Evolutionary conservation across 2,888 invertebrate genomes (phyloP).

Genomic region (Prosopocoilus inquinatus): DNA sequence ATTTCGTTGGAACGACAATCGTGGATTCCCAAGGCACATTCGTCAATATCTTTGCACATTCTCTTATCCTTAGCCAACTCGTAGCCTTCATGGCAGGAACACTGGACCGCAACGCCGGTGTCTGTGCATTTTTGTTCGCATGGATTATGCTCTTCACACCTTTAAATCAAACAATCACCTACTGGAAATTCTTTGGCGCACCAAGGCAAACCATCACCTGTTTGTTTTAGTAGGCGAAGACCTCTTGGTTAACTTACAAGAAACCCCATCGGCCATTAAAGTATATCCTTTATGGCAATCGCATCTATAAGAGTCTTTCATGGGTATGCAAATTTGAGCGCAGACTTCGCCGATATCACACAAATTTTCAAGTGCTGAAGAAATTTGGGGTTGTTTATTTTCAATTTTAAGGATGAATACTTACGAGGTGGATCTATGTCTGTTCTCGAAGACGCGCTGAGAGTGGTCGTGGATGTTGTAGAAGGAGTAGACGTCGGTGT

Average conservation of each 20-base stretch:
- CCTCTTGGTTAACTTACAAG: slow-evolving; percentile 58
- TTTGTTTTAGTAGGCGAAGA: background rate
- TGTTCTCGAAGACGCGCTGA: slow-evolving; percentile 4
- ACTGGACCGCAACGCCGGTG: slow-evolving; percentile 65
- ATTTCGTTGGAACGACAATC: slow-evolving; percentile 51
- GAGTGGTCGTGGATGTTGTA: slow-evolving; percentile 20
- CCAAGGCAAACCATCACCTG: background rate
- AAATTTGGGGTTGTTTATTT: background rate
- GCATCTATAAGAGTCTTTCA: slow-evolving; percentile 69
- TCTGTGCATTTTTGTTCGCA: slow-evolving; percentile 75
- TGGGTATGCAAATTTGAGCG: slow-evolving; percentile 75
- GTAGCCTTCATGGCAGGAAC: slow-evolving; percentile 71
- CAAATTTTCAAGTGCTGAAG: slow-evolving; percentile 52
- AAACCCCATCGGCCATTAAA: slow-evolving; percentile 68
- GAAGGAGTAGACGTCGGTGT: slow-evolving; percentile 30
- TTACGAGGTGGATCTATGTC: slow-evolving; percentile 6
- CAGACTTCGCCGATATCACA: slow-evolving; percentile 65
- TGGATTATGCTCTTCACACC: slow-evolving; percentile 65
- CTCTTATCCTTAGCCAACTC: slow-evolving; percentile 63
- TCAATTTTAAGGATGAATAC: slow-evolving; percentile 1
- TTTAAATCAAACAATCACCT: slow-evolving; percentile 24
- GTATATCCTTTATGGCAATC: slow-evolving; percentile 68
- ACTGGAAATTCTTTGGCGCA: no score
- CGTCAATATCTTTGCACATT: slow-evolving; percentile 69
- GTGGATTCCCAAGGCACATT: slow-evolving; percentile 54